Evolutionary conservation across 2,113 vertebrate species (phyloP).

Genomic region (Mirza zaza): DNA sequence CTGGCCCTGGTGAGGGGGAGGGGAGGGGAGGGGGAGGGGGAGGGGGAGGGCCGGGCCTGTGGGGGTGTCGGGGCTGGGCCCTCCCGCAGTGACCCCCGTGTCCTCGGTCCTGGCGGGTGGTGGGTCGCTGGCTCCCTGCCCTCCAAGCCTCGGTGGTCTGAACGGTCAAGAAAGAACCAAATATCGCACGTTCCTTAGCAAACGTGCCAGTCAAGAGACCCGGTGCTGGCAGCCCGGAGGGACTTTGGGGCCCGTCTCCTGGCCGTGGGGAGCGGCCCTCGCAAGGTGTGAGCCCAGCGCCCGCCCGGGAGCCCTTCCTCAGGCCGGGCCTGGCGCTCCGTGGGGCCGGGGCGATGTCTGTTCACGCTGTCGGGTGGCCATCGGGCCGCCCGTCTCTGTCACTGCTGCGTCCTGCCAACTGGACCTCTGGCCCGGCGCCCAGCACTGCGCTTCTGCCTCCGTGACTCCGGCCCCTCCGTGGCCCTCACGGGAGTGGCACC

Average conservation of each 20-base stretch:
- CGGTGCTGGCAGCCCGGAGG: neutral
- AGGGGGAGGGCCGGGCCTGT: neutral
- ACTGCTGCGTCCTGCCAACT: neutral
- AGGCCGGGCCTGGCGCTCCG: too few species aligned
- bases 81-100: too few species aligned
- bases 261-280: neutral
- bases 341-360: neutral
- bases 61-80: neutral
- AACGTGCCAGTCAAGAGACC: too few species aligned
- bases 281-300: neutral
- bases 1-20: conserved; percentile 84
- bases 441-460: neutral
- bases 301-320: too few species aligned
- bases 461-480: neutral
- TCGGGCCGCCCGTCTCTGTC: neutral
- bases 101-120: neutral
- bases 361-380: neutral
- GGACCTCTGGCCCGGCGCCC: neutral
- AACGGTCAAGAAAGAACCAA: neutral
- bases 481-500: fast-evolving
- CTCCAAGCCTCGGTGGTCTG: neutral
- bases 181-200: neutral
- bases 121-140: neutral
- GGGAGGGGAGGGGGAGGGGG: fast-evolving
- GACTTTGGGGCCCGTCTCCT: neutral